Evolutionary conservation across 2,888 invertebrate genomes (phyloP).

Genomic region (Scaptomyza parva): DNA sequence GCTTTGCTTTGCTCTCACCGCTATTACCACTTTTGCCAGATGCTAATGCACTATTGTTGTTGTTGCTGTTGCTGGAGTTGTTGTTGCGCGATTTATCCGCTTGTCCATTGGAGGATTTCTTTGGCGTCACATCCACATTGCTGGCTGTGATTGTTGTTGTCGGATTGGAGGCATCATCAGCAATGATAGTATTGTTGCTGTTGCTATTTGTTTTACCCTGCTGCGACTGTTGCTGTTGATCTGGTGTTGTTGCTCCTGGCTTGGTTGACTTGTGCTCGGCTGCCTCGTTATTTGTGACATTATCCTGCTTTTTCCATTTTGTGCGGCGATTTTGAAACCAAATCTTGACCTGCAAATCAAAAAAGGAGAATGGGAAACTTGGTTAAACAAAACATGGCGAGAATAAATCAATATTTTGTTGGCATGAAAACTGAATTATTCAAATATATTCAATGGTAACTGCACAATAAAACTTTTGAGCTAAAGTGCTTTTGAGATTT

Average conservation of each 20-base stretch:
- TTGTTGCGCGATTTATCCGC: conserved; percentile 49
- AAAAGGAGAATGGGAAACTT: not conserved
- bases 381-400: not conserved
- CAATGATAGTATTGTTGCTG: conserved; percentile 30
- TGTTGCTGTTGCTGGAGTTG: conserved; percentile 43
- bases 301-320: conserved; percentile 95
- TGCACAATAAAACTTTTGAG: no score
- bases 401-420: no score
- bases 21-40: conserved; percentile 40
- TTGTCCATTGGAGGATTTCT: conserved; percentile 57
- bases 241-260: conserved; percentile 25
- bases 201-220: conserved; percentile 4
- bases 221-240: not conserved
- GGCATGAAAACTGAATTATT: not conserved
- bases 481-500: no score
- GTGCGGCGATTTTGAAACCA: conserved; percentile 85
- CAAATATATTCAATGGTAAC: no score
- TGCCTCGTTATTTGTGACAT: conserved; percentile 94
- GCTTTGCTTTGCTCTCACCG: conserved; percentile 77
- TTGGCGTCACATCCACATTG: conserved; percentile 35
- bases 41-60: conserved; percentile 41
- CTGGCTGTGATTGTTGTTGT: conserved; percentile 29
- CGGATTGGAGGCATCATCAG: conserved; percentile 32
- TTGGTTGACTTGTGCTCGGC: conserved; percentile 86
- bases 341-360: conserved; percentile 83